Evolutionary conservation across 2,113 vertebrate species (phyloP).

Genomic region (Triplophysa dalaica): DNA sequence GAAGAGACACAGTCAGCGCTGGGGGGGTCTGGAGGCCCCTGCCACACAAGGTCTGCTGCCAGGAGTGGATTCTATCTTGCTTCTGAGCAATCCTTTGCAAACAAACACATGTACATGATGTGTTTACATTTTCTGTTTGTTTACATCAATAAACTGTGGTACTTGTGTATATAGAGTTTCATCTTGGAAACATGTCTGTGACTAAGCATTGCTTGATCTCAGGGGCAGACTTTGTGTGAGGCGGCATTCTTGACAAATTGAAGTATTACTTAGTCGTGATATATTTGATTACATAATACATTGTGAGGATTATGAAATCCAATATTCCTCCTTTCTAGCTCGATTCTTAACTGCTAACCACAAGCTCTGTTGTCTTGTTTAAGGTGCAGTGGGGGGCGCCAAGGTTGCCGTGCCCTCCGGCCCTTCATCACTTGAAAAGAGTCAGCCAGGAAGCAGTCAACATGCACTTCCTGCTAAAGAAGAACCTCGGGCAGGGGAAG

Average conservation of each 20-base stretch:
- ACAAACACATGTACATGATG: background rate
- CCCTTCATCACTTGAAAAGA: slow-evolving; percentile 87
- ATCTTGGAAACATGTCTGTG: background rate
- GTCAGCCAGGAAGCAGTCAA: slow-evolving; percentile 87
- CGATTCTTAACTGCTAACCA: slow-evolving; percentile 80
- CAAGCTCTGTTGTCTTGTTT: slow-evolving; percentile 89
- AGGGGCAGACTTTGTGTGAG: slow-evolving; percentile 11
- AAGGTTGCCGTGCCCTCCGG: slow-evolving; percentile 95
- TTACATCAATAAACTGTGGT: background rate
- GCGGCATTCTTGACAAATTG: background rate
- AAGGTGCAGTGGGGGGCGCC: slow-evolving; percentile 99
- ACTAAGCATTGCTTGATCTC: too few relatives aligned
- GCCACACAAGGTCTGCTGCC: slow-evolving; percentile 95
- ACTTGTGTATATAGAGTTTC: background rate
- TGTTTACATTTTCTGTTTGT: background rate
- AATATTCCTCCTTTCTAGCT: background rate
- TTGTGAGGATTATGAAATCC: background rate
- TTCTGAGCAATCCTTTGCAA: background rate
- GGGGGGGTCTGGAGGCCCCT: slow-evolving; percentile 92
- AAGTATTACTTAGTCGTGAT: background rate
- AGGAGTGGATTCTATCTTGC: slow-evolving; percentile 67
- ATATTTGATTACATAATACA: background rate
- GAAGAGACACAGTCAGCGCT: slow-evolving; percentile 96
- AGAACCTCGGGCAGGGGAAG: slow-evolving; percentile 85
- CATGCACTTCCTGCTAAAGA: slow-evolving; percentile 87